A percentile compares a stretch with the other conserved stretches of the same genome.
Evolutionary conservation across 2,888 invertebrate species (phyloP).

Genomic region (Liopterus haemorrhoidalis): DNA sequence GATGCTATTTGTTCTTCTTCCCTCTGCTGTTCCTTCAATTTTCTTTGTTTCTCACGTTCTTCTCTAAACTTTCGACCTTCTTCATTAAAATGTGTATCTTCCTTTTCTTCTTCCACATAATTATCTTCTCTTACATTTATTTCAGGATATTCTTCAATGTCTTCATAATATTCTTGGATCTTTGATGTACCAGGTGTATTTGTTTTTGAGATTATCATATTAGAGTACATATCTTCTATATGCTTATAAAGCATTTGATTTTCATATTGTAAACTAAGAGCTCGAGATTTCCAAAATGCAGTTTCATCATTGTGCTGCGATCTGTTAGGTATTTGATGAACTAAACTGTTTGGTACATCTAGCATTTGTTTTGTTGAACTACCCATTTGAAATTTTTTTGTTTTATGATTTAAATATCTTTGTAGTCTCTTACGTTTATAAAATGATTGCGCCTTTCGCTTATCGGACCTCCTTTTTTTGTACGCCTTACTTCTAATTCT

Average conservation of each 20-base stretch:
- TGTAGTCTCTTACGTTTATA: too few relatives aligned
- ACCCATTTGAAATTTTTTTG: too few relatives aligned
- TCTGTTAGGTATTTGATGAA: too few relatives aligned
- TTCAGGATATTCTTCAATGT: conserved; percentile 26
- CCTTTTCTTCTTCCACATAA: conserved; percentile 21
- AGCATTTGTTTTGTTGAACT: too few relatives aligned
- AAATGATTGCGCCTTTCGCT: too few relatives aligned
- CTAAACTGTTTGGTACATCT: too few relatives aligned
- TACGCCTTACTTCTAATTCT: too few relatives aligned
- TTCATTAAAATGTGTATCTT: conserved; percentile 25
- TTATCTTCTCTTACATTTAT: conserved; percentile 32
- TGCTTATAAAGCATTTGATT: conserved; percentile 52
- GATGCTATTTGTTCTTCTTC: conserved; percentile 32
- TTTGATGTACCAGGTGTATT: too few relatives aligned
- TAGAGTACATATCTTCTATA: conserved; percentile 42
- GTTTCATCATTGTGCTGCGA: conserved; percentile 54
- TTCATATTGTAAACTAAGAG: conserved; percentile 53
- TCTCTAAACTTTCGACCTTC: conserved; percentile 30
- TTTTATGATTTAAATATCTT: too few relatives aligned
- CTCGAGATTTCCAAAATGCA: conserved; percentile 58
- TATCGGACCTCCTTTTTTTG: too few relatives aligned
- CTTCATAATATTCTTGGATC: conserved; percentile 22
- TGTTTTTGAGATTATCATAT: too few relatives aligned
- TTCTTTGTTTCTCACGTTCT: conserved; percentile 39
- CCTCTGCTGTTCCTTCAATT: conserved; percentile 31